Evolutionary conservation across 2,888 invertebrate genomes (phyloP), one percentile per base, ranked within the genome.

Genomic region (Alsophila aescularia): DNA sequence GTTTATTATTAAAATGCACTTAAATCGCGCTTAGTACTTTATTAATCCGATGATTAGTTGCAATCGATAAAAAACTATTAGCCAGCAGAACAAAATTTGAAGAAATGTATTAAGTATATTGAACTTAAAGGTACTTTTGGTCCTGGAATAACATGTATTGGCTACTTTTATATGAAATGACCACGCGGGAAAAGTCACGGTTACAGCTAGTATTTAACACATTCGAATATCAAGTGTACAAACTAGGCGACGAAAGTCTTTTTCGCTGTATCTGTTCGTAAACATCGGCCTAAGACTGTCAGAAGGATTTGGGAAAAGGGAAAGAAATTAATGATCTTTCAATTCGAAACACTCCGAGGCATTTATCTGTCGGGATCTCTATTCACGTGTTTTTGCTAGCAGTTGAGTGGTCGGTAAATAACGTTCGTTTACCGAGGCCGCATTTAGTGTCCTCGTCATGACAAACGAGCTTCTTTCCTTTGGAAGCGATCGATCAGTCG

Each of bases 381-480:
- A 81, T 83, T 82, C 79, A 81, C 73, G 73, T 81, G 77, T 83
- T 84, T 85, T 83, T 82, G 75, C 65, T 53, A 53, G 61, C n/a
- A n/a, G n/a, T 65, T 68, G 72, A 83, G 83, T 81, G 82, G 78
- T 79, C 65, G 72, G 79, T 85, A 87, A 87, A 84, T 85, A 87
- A 81, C 80, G 69, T 70, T 72, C 78, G 68, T 80, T 81, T 81
- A 85, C 85, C 73, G 79, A 74, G 72, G 75, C 77, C 80, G 83
- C 82, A 84, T 88, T 89, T 82, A 83, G 79, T 83, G 83, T 81
- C 82, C 67, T 77, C 67, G 56, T 59, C 76, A 81, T 88, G 86
- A 89, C 86, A 88, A 88, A 88, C 79, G 88, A 88, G 78, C 76
- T 73, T 71, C 72, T 80, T 75, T 79, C 75, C 75, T 76, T 79